These are phyloP conservation scores for Zaprionus gabonicus DNA, from an alignment of 1,140 invertebrate genomes.

Conservation along the genomic window DNA sequence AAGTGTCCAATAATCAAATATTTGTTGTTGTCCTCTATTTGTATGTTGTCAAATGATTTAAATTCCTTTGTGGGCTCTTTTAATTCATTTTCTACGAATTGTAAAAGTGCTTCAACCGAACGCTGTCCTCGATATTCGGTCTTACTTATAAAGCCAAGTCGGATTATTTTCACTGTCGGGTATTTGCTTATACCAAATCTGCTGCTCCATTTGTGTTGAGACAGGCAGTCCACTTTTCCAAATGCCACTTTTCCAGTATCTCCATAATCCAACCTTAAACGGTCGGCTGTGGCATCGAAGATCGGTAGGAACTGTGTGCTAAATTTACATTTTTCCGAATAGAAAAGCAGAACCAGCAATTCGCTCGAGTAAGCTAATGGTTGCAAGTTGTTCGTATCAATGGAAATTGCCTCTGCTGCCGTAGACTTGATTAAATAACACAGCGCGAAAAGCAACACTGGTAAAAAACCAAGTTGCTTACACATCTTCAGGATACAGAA, in stretches of 20 bases:
- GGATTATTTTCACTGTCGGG: slow-evolving; percentile 97
- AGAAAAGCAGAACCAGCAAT: slow-evolving; percentile 56
- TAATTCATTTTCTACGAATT: slow-evolving; percentile 95
- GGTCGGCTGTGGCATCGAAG: slow-evolving; percentile 94
- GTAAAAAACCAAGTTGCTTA: background rate
- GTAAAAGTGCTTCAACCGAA: slow-evolving; percentile 90
- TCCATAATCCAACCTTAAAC: slow-evolving; percentile 89
- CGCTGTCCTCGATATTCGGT: slow-evolving; percentile 94
- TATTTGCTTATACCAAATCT: slow-evolving; percentile 98
- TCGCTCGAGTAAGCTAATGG: slow-evolving; percentile 26
- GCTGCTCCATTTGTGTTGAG: slow-evolving; percentile 90
- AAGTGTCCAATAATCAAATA: slow-evolving; percentile 97
- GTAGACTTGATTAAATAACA: background rate
- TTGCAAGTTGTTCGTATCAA: background rate
- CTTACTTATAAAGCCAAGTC: slow-evolving; percentile 95
- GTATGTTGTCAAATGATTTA: slow-evolving; percentile 89
- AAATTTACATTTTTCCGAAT: slow-evolving; percentile 37
- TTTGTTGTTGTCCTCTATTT: slow-evolving; percentile 92
- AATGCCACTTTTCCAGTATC: slow-evolving; percentile 93
- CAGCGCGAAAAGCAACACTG: background rate
- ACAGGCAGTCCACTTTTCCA: slow-evolving; percentile 98
- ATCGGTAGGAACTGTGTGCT: slow-evolving; percentile 44
- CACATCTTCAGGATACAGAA: slow-evolving; percentile 9
- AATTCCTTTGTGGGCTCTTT: slow-evolving; percentile 94
- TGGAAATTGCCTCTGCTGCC: background rate